These are phyloP conservation scores for Scrobipalpa atriplicella DNA, from an alignment of 2,888 invertebrate species.

Conservation along the genomic window DNA sequence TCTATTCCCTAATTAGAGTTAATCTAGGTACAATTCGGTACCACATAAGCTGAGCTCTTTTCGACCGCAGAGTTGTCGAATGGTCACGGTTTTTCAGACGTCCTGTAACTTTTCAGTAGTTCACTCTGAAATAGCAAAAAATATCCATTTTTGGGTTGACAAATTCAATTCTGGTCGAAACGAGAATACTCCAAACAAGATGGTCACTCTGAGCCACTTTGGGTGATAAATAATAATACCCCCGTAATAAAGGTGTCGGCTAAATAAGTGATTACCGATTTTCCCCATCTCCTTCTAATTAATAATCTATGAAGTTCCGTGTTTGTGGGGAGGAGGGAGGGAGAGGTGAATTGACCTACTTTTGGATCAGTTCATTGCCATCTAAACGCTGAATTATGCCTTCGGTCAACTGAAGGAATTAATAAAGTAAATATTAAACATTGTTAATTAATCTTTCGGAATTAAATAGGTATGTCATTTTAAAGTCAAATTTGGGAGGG, in stretches of 20 bases:
- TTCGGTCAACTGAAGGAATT: background rate
- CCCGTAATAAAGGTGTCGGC: background rate
- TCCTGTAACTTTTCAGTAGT: too few species aligned
- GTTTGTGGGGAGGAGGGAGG: background rate
- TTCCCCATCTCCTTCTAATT: background rate
- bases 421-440: slow-evolving; percentile 1
- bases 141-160: too few species aligned
- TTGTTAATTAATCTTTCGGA: background rate
- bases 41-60: too few species aligned
- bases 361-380: background rate
- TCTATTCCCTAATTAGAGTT: too few species aligned
- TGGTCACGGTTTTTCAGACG: too few species aligned
- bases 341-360: background rate
- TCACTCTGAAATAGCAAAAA: too few species aligned
- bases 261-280: slow-evolving; percentile 15
- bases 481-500: too few species aligned
- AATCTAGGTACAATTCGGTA: too few species aligned
- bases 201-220: background rate
- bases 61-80: too few species aligned
- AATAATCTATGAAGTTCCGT: slow-evolving; percentile 11
- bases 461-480: too few species aligned
- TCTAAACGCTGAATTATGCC: background rate
- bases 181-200: background rate
- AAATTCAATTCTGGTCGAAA: background rate
- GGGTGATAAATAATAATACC: background rate